phyloP scores from a whole-genome alignment of 2,113 vertebrate species.

The Stigmatopora nigra region DNA sequence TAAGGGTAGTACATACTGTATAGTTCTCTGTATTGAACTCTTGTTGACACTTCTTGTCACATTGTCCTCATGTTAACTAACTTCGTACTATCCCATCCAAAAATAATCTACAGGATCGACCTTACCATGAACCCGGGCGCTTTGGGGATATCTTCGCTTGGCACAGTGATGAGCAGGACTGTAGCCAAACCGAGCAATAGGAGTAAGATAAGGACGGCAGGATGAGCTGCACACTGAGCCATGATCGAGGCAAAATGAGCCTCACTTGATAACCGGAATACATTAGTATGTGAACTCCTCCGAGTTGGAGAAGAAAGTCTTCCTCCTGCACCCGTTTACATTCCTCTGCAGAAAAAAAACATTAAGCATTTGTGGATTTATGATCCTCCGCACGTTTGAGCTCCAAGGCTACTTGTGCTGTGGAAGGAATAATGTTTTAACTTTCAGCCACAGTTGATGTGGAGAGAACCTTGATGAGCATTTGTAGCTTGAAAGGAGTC shows the following conservation, averaged over 20 bases:
- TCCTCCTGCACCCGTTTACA: slow-evolving; percentile 30
- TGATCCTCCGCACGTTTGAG: background rate
- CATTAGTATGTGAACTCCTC: background rate
- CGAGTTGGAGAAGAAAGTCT: slow-evolving; percentile 28
- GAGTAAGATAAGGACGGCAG: slow-evolving; percentile 61
- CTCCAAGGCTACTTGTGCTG: slow-evolving; percentile 45
- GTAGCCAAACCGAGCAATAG: slow-evolving; percentile 69
- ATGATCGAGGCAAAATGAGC: slow-evolving; percentile 27
- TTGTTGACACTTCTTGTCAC: background rate
- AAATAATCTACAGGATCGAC: slow-evolving; percentile 7
- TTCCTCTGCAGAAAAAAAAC: slow-evolving; percentile 24
- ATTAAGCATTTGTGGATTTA: slow-evolving; percentile 13
- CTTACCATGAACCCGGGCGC: slow-evolving; percentile 79
- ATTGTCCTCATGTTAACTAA: background rate
- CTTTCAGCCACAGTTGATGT: background rate
- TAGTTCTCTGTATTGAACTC: background rate
- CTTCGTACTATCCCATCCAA: background rate
- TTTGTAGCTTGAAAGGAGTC: slow-evolving; percentile 1
- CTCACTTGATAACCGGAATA: slow-evolving; percentile 1
- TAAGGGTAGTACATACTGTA: background rate
- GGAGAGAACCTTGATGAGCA: slow-evolving; percentile 8
- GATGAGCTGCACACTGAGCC: slow-evolving; percentile 41
- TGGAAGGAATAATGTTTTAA: slow-evolving; percentile 31
- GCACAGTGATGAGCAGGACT: slow-evolving; percentile 78
- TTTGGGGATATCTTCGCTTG: slow-evolving; percentile 66